Base-by-base conservation (phyloP, 2,797 vertebrate species). In the Microctenopoma steveboyesi region DNA sequence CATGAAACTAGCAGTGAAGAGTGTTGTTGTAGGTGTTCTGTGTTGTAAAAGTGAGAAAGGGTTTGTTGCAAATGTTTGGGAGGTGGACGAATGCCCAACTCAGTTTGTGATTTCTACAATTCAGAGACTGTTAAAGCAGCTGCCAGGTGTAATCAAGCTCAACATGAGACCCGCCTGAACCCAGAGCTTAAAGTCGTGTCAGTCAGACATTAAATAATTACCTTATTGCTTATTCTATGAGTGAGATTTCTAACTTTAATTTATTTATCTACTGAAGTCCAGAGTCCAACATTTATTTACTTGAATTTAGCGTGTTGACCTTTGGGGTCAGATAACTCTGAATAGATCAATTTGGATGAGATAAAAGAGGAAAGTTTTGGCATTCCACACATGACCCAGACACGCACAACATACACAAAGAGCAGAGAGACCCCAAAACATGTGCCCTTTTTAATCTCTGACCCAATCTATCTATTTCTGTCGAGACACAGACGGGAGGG, bases 1-100 rank as follows among this genome's bases (percentile, higher is more conserved):
- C 90, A 86, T 90, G 82, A 89, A 88, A 86, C 76, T 16, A 57
- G 80, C 65, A 75, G 72, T 84, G 85, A 90, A 87, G 60, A 86
- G 69, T 78, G 77, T 76, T 80, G 73, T 81, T 84, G 82, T 86
- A 78, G 79, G 78, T 79, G 74, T 83, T 86, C 73, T 66, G 40
- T 57, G n/a, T 62, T 67, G 67, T 48, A 68, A 52, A 70, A 71
- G 46, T 71, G 52, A 81, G 56, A 79, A 72, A 73, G 74, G 42
- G 50, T 14, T 67, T 69, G 49, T 35, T 45, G 49, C 63, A 83
- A 72, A 72, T 66, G 66, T 72, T 69, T 8, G 1, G 35, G 30
- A 57, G 67, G 16, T 7, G 7, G 48, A 25, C 67, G 45, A 60
- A 30, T 61, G 42, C 55, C 56, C 3, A 14, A 51, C 27, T 82